A percentile compares a stretch with the other conserved stretches of the same genome.
phyloP scores from a whole-genome alignment of 2,888 invertebrate genomes.

The Agrypnus murinus region DNA sequence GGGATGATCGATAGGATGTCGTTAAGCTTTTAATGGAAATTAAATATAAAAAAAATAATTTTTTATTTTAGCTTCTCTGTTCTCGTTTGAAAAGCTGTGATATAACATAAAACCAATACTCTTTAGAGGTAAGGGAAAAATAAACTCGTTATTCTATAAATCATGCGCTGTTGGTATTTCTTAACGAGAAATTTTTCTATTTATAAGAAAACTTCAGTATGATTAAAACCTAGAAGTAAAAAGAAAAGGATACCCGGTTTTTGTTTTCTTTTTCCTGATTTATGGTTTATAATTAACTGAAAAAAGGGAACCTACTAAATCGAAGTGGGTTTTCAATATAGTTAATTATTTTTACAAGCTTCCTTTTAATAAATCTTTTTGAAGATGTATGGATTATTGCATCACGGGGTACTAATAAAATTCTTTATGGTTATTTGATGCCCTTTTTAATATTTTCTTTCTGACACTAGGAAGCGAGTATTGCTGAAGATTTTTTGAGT shows the following conservation, averaged over 20 bases:
- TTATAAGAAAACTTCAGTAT: neutral
- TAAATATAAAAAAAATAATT: neutral
- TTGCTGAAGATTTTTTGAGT: no score
- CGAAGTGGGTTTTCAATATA: no score
- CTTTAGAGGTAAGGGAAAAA: neutral
- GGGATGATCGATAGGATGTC: conserved; percentile 5
- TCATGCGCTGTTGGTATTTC: neutral
- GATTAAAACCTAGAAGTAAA: conserved; percentile 6
- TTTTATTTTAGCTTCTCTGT: neutral
- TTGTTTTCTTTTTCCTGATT: neutral
- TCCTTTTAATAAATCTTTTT: no score
- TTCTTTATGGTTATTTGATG: no score
- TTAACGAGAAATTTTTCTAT: conserved; percentile 1
- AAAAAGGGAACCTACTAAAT: no score
- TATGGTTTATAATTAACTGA: conserved; percentile 2
- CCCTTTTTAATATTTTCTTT: no score
- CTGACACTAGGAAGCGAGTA: no score
- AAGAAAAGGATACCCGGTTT: no score
- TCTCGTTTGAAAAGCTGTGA: neutral
- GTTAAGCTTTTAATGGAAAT: neutral
- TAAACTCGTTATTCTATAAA: neutral
- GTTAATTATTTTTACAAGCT: no score
- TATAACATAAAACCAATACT: neutral
- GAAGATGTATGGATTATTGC: no score
- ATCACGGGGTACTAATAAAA: no score